Conservation (phyloP, 1,140 invertebrate species). For the Telenomus remus region DNA sequence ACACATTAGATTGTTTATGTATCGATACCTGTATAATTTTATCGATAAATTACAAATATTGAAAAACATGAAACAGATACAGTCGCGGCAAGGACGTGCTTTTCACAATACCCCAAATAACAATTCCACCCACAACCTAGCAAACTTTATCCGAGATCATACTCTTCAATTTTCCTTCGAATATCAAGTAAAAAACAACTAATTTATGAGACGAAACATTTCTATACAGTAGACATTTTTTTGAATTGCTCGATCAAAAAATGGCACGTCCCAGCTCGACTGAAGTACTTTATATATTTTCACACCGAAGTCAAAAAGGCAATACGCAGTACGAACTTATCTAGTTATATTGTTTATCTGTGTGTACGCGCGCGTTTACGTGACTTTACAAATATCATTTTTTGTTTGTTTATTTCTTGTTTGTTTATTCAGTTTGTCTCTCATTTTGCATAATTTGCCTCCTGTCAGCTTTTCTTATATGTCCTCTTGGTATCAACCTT, state of each 20-base stretch:
- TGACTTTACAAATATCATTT: constrained; percentile 66
- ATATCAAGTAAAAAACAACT: background rate
- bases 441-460: constrained; percentile 50
- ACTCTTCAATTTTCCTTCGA: background rate
- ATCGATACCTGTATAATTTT: constrained; percentile 75
- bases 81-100: constrained; percentile 64
- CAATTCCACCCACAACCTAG: constrained; percentile 3
- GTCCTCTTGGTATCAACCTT: constrained; percentile 25
- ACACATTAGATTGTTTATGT: constrained; percentile 75
- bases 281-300: constrained; percentile 73
- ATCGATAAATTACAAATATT: constrained; percentile 77
- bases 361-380: constrained; percentile 66
- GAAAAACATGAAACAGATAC: constrained; percentile 76
- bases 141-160: constrained; percentile 24
- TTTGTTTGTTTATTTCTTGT: constrained; percentile 30
- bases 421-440: constrained; percentile 26
- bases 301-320: constrained; percentile 76
- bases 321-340: constrained; percentile 76
- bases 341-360: constrained; percentile 69
- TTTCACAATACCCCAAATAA: constrained; percentile 41
- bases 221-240: background rate
- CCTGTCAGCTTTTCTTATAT: constrained; percentile 7
- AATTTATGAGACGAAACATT: background rate
- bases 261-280: constrained; percentile 60
- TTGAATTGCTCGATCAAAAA: constrained; percentile 21